A percentile compares a stretch with the other conserved stretches of the same genome.
Evolutionary conservation across 2,888 invertebrate species (phyloP).

Genomic region (Rotaria socialis): DNA sequence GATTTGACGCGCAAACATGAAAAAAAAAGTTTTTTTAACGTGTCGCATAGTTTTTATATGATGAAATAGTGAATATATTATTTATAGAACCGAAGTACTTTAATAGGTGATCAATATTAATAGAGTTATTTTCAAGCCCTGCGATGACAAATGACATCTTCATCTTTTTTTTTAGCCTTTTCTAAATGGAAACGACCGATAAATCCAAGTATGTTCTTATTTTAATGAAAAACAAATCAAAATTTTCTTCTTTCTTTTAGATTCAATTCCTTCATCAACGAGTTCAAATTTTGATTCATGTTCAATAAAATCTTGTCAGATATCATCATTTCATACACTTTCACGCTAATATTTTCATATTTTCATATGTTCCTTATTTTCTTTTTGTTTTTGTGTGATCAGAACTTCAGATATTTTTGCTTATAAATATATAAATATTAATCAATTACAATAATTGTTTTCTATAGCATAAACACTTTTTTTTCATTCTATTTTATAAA

Average conservation of each 20-base stretch:
- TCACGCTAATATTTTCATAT: background rate
- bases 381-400: background rate
- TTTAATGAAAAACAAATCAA: background rate
- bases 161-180: background rate
- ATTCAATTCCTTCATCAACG: background rate
- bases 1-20: background rate
- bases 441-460: background rate
- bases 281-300: background rate
- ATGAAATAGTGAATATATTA: background rate
- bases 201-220: background rate
- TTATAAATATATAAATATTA: conserved; percentile 4
- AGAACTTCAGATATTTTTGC: conserved; percentile 6
- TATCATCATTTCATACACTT: background rate
- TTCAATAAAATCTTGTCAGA: conserved; percentile 2
- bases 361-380: background rate
- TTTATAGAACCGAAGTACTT: background rate
- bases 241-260: background rate
- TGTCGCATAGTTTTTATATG: background rate
- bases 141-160: background rate
- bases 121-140: background rate
- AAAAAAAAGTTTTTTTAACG: background rate
- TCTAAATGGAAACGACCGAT: conserved; percentile 19
- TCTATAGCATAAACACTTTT: background rate
- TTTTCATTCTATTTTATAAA: background rate
- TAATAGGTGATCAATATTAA: background rate